These are phyloP conservation scores for Spongilla lacustris DNA, from an alignment of 37 sponge, comb jelly and placozoan genomes.

Conservation along the genomic window DNA sequence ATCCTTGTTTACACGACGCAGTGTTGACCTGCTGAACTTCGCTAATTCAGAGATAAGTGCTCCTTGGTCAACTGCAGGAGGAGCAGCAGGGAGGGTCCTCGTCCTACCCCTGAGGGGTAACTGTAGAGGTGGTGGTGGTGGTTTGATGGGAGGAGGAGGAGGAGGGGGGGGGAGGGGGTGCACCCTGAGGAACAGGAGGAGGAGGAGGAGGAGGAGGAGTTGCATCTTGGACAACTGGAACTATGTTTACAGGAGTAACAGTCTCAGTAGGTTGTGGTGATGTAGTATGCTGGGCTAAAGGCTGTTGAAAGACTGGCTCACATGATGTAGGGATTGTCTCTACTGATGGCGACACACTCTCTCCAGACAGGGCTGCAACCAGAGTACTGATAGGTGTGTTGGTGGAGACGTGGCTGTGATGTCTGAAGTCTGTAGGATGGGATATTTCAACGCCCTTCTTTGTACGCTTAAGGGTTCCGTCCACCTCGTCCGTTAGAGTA, in stretches of 20 bases:
- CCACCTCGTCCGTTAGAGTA: background rate
- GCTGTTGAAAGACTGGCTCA: background rate
- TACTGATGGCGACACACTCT: background rate
- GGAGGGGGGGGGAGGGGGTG: constrained; percentile 29
- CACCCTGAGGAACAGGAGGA: background rate
- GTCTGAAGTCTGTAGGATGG: constrained; percentile 39
- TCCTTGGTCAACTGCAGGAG: background rate
- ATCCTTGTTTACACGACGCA: constrained; percentile 30
- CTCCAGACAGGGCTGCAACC: background rate
- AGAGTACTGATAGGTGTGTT: background rate
- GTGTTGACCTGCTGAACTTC: constrained; percentile 19
- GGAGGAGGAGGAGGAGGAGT: constrained; percentile 18
- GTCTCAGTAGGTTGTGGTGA: background rate
- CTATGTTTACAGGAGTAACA: background rate
- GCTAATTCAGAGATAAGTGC: constrained; percentile 32
- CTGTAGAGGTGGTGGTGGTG: constrained; percentile 6
- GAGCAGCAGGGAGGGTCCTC: constrained; percentile 27
- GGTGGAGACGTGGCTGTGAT: constrained; percentile 25
- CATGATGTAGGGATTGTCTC: background rate
- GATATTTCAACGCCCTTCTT: constrained; percentile 36
- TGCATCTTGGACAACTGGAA: background rate
- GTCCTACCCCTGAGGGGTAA: background rate
- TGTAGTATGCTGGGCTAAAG: background rate
- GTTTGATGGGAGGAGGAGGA: constrained; percentile 29
- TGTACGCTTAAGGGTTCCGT: background rate